Base-by-base conservation (phyloP, 30 jellyfish, hydroid and myxozoan species). In the Aurelia aurita complex sp. Pacific region DNA sequence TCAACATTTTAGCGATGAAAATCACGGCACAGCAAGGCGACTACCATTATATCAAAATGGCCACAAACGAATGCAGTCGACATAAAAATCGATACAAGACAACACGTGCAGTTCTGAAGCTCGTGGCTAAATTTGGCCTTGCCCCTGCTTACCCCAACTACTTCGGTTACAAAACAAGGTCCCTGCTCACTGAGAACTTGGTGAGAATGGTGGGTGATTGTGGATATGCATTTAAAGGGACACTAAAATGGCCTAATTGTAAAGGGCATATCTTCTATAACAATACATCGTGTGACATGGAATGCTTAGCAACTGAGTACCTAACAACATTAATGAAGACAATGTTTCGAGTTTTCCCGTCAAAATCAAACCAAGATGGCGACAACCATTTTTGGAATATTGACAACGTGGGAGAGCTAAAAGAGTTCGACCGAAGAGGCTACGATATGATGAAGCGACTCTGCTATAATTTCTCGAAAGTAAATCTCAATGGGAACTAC, bases 221-320 rank as follows among this genome's bases (percentile, higher is more conserved):
- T 55, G 85, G 85, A 23, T 75, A 75, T 75, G 85, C 74, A 14
- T 17, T 43, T n/a, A 72, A 75, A 8, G 67, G 43, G 34, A 51
- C 85, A 38, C 55, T 75, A 72, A 62, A 64, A 64, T 75, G 85
- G 85, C 85, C 85, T 12, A 42, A 75, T 4, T 75, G 85, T 64
- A 75, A 17, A 6, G 85, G 85, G 10, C 85, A 75, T 38, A 72
- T 55, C 12, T 75, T 75, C 74, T 75, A 75, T 55, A 75, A 57
- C 85, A 72, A 75, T n/a, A 15, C 62, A n/a, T 75, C 85, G n/a
- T 75, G 85, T 12, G 85, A 29, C 43, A 54, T 29, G 40, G 62
- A 52, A 55, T 75, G 85, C 59, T 52, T 75, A 72, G 85, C 85
- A 19, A 54, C 3, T 1, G 85, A 75, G 53, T 75, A 75, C 59